Evolutionary conservation across 64 coral and sea anemone genomes (phyloP).

Genomic region (Orbicella faveolata): DNA sequence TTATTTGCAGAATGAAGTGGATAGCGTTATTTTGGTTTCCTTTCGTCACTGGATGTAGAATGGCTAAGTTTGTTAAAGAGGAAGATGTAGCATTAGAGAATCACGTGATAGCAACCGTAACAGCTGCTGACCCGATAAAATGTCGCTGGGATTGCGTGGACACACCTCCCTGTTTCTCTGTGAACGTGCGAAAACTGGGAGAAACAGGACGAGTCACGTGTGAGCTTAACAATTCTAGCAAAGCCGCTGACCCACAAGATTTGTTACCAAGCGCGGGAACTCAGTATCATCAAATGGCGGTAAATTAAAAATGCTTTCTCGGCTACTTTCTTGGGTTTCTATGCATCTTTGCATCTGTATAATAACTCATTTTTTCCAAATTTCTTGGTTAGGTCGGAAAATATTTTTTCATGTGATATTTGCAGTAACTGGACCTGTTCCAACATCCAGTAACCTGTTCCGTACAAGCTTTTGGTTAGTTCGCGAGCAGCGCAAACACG

Average conservation of each 20-base stretch:
- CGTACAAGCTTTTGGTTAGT: no score
- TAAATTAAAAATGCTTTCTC: background rate
- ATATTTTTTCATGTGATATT: no score
- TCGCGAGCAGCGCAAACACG: no score
- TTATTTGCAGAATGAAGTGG: background rate
- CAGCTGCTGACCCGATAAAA: background rate
- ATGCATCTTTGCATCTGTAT: no score
- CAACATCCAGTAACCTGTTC: no score
- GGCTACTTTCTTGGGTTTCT: no score
- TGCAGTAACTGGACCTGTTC: no score
- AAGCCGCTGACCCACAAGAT: background rate
- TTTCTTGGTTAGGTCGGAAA: no score
- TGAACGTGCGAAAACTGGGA: slow-evolving; percentile 3
- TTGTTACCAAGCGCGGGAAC: background rate
- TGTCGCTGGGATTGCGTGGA: slow-evolving; percentile 16
- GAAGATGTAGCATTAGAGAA: slow-evolving; percentile 1
- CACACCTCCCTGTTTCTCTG: slow-evolving; percentile 12
- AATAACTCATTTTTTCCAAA: no score
- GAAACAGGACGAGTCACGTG: slow-evolving; percentile 14
- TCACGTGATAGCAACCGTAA: slow-evolving; percentile 29
- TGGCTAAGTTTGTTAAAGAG: background rate
- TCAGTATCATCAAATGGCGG: slow-evolving; percentile 9
- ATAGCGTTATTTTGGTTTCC: background rate
- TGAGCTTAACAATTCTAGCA: slow-evolving; percentile 41
- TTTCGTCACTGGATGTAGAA: slow-evolving; percentile 18